Conservation (phyloP, 2,797 vertebrate genomes). For the Enteromius anoplus region DNA sequence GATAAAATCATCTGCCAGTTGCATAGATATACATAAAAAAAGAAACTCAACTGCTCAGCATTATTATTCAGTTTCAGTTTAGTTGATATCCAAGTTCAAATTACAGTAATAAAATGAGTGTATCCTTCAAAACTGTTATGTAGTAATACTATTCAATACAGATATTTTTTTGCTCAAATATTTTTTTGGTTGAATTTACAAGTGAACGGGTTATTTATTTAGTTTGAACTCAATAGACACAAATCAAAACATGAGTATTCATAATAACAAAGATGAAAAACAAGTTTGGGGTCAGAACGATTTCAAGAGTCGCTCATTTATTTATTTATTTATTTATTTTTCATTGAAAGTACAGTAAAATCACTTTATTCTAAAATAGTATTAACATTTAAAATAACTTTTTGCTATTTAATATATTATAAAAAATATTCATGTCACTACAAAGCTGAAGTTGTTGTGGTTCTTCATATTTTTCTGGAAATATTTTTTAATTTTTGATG, state of each 20-base stretch:
- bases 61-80: not conserved
- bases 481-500: not conserved
- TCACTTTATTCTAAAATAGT: not conserved
- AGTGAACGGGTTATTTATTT: not conserved
- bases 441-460: not conserved
- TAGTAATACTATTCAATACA: not conserved
- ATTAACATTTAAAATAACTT: not conserved
- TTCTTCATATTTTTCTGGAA: not conserved
- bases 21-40: not conserved
- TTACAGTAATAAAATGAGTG: not conserved
- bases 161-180: not conserved
- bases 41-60: not conserved
- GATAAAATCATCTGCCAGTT: not conserved
- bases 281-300: not conserved
- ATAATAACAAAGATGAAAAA: not conserved
- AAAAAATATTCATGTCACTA: not conserved
- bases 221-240: not conserved
- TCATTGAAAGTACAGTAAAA: not conserved
- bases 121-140: not conserved
- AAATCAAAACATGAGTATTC: not conserved
- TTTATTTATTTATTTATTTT: too few species aligned
- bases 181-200: not conserved
- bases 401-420: not conserved
- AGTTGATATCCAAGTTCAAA: not conserved
- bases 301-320: not conserved